Base-by-base conservation (phyloP, 2,113 vertebrate species). In the Neoarius graeffei region DNA sequence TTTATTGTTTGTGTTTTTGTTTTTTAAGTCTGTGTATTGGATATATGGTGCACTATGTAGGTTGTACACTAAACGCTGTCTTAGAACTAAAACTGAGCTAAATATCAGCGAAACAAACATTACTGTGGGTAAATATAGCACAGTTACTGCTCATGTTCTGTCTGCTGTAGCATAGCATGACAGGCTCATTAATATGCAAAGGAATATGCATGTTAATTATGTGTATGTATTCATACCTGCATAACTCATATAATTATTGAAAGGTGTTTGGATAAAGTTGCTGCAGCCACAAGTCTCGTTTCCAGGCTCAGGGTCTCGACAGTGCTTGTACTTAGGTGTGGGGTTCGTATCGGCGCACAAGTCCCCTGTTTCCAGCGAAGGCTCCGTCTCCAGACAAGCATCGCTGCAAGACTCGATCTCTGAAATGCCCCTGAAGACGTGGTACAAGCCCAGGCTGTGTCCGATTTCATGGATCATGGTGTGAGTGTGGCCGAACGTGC, bases 401-500 rank as follows among this genome's bases (percentile, higher is more conserved):
- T 99, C 98, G 0, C 97, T 99, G 91, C 98, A 99, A 27, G 98
- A 99, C 86, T 99, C 97, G 80, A 98, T 97, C 94, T 99, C 98
- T 0, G 98, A 99, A 93, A 99, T 97, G 2, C 98, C 98, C 30
- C 98, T 96, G 92, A 99, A 99, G 91, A 99, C 97, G 0, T 99
- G 98, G 86, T 99, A 99, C 87, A 99, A 96, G 14, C 98, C 98
- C 35, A 99, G 94, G 91, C 97, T 99, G 90, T 99, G 98, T 23
- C 98, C 98, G 0, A 99, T 97, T 91, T 99, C 98, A 4, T 99
- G 98, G 93, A 99, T 97, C 98, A 99, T 99, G 2, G 98, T 99
- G 94, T 99, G 97, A 0, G 97, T 99, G 93, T 99, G 98, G 35
- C 97, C 98, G 27, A 97, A 97, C 42, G 96, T 97, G 0, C 98